A percentile compares a stretch with the other conserved stretches of the same genome.
phyloP scores from a whole-genome alignment of 2,797 vertebrate genomes.

The Enteromius viviparus region DNA sequence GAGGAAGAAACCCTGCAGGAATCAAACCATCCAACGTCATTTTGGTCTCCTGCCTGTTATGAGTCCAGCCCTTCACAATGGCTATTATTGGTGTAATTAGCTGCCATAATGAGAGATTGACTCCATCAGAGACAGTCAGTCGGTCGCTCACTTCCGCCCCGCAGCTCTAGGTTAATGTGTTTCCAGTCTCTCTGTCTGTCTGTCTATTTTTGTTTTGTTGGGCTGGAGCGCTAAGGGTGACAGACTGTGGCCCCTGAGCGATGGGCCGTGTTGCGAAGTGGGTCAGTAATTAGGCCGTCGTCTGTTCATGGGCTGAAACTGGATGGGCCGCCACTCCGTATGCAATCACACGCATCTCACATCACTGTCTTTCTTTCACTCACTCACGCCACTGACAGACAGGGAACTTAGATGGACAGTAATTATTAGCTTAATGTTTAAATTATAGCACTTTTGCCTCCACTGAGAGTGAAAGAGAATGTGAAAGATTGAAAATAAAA shows the following conservation, averaged over 20 bases:
- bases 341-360: slow-evolving; percentile 19
- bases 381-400: slow-evolving; percentile 19
- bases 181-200: slow-evolving; percentile 65
- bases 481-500: slow-evolving; percentile 24
- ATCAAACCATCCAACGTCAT: neutral
- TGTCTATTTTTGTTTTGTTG: slow-evolving; percentile 55
- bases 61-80: neutral
- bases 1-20: slow-evolving; percentile 34
- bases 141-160: neutral
- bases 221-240: neutral
- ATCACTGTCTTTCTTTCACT: slow-evolving; percentile 11
- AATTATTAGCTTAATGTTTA: slow-evolving; percentile 41
- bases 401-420: slow-evolving; percentile 39
- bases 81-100: slow-evolving; percentile 43
- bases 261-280: slow-evolving; percentile 64
- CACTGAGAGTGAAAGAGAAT: neutral
- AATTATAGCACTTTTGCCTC: slow-evolving; percentile 13
- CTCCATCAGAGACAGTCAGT: slow-evolving; percentile 21
- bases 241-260: neutral
- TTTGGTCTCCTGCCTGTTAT: neutral
- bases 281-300: slow-evolving; percentile 78
- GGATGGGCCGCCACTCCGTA: neutral
- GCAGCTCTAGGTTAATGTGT: slow-evolving; percentile 38
- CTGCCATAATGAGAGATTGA: slow-evolving; percentile 32
- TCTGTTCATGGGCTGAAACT: slow-evolving; percentile 65